A percentile compares a stretch with the other conserved stretches of the same genome.
phyloP scores from a whole-genome alignment of 2,888 invertebrate genomes.

The Serrognathus titanus region DNA sequence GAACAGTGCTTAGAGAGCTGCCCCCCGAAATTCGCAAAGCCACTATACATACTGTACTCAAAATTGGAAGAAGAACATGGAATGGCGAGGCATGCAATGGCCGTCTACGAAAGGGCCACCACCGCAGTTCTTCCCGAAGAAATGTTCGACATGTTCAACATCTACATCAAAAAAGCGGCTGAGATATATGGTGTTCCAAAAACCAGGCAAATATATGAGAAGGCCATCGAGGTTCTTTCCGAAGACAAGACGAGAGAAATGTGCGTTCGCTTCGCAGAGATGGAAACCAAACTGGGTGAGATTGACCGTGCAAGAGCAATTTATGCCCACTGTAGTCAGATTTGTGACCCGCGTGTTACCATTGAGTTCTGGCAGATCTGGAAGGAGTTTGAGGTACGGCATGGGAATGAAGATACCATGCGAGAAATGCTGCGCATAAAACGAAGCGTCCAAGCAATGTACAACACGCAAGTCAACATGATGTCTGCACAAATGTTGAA shows the following conservation, averaged over 20 bases:
- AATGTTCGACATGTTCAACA: slow-evolving; percentile 97
- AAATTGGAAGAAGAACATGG: slow-evolving; percentile 99
- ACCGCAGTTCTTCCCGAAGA: slow-evolving; percentile 88
- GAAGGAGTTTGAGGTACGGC: slow-evolving; percentile 98
- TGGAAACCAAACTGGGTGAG: slow-evolving; percentile 98
- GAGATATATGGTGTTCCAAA: slow-evolving; percentile 97
- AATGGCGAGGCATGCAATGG: slow-evolving; percentile 95
- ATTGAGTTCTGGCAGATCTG: slow-evolving; percentile 97
- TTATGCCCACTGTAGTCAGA: slow-evolving; percentile 97
- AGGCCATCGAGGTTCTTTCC: slow-evolving; percentile 90
- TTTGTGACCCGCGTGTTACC: slow-evolving; percentile 97
- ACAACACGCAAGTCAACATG: slow-evolving; percentile 98
- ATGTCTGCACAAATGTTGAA: slow-evolving; percentile 98
- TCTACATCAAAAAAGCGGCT: slow-evolving; percentile 97
- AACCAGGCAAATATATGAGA: slow-evolving; percentile 96
- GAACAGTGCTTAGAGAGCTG: slow-evolving; percentile 97
- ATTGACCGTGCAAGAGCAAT: slow-evolving; percentile 96
- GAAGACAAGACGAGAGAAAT: slow-evolving; percentile 92
- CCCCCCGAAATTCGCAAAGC: slow-evolving; percentile 94
- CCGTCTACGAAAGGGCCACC: slow-evolving; percentile 96
- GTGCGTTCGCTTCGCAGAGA: slow-evolving; percentile 94
- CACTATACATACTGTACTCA: slow-evolving; percentile 91
- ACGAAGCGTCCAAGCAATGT: slow-evolving; percentile 95
- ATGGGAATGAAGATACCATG: slow-evolving; percentile 99
- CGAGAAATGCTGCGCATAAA: slow-evolving; percentile 97